Percentiles rank a stretch among this genome's conserved stretches.
These are phyloP conservation scores for Himalopsyche kuldschensis DNA, from an alignment of 2,888 invertebrate species.

Conservation along the genomic window DNA sequence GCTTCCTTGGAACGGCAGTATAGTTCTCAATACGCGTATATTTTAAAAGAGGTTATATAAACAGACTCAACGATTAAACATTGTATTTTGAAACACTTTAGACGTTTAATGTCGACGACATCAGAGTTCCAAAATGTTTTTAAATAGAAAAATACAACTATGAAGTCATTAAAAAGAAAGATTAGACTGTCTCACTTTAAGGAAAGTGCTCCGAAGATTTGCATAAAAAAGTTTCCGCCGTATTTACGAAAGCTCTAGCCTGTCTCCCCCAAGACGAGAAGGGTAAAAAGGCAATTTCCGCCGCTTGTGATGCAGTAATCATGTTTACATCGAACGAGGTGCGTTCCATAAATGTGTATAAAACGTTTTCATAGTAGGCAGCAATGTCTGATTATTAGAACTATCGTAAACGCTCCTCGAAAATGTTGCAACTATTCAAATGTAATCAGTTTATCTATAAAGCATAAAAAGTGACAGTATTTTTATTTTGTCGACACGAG, in stretches of 20 bases:
- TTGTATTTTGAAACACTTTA: no score
- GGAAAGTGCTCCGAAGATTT: background rate
- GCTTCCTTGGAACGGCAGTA: no score
- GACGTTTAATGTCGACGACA: background rate
- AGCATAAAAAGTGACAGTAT: no score
- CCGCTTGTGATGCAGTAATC: conserved; percentile 7
- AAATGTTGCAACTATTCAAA: no score
- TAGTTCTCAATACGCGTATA: no score
- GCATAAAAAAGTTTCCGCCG: background rate
- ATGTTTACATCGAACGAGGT: conserved; percentile 8
- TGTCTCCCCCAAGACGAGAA: background rate
- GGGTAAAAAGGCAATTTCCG: conserved; percentile 5
- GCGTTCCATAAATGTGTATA: background rate
- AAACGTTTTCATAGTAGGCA: background rate
- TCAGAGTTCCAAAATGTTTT: background rate
- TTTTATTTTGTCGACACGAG: no score
- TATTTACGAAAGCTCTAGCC: background rate
- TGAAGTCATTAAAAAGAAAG: background rate
- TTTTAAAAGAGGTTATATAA: no score
- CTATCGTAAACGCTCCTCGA: background rate
- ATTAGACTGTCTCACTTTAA: background rate
- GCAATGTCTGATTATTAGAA: background rate
- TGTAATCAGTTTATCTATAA: no score
- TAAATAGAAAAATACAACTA: background rate
- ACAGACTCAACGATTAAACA: no score